Percentiles rank a stretch among this genome's conserved stretches.
These are phyloP conservation scores for Oxyruncus cristatus DNA, from an alignment of 2,113 vertebrate genomes.

Conservation along the genomic window DNA sequence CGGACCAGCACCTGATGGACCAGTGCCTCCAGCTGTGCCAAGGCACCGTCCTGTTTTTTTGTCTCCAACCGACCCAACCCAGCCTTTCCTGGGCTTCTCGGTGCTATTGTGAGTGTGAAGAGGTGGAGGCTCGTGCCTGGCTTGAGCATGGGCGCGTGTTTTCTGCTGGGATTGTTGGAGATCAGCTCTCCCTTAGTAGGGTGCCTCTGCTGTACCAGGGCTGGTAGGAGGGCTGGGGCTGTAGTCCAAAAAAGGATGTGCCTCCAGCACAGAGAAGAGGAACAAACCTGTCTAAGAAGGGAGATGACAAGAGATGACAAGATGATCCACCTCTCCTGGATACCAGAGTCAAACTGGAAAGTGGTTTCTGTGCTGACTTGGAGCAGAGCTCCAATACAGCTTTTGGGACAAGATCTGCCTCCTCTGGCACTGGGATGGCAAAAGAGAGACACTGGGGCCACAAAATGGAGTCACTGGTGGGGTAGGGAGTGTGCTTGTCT, in stretches of 20 bases:
- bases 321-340: background rate
- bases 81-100: background rate
- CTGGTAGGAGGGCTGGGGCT: background rate
- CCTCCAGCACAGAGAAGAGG: background rate
- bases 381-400: background rate
- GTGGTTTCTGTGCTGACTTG: background rate
- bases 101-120: background rate
- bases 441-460: background rate
- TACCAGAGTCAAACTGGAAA: background rate
- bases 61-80: background rate
- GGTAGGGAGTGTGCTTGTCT: background rate
- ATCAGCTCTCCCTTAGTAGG: background rate
- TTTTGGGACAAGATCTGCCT: background rate
- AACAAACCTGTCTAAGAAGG: background rate
- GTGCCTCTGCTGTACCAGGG: background rate
- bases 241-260: rapidly evolving
- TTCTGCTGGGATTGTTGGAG: background rate
- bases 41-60: background rate
- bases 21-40: background rate
- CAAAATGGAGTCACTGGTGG: background rate
- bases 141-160: background rate
- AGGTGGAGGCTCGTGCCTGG: background rate
- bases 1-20: background rate
- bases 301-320: background rate
- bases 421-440: background rate